phyloP scores from a whole-genome alignment of 35 echinoderm and acorn worm species.

The Anneissia japonica region DNA sequence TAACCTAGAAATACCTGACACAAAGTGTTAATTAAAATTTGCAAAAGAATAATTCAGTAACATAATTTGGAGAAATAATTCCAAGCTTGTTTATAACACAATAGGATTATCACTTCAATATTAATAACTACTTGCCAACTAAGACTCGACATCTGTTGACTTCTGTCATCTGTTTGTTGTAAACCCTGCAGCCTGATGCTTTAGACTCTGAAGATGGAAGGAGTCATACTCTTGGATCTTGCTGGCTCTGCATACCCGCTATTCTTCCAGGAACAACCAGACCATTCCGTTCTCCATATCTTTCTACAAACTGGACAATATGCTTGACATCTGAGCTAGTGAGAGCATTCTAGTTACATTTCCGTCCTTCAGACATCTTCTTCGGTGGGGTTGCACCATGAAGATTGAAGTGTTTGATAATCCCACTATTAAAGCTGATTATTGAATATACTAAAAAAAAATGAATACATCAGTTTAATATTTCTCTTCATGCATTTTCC shows the following conservation, averaged over 20 bases:
- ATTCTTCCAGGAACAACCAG: slow-evolving; percentile 20
- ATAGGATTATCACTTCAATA: too few relatives aligned
- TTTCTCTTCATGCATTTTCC: too few relatives aligned
- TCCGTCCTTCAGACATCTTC: neutral
- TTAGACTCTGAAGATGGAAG: slow-evolving; percentile 12
- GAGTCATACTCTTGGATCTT: slow-evolving; percentile 21
- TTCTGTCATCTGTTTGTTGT: neutral
- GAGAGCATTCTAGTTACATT: neutral
- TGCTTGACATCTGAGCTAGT: neutral
- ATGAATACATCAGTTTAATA: neutral
- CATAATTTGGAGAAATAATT: too few relatives aligned
- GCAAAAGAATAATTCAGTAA: too few relatives aligned
- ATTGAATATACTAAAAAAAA: slow-evolving; percentile 33
- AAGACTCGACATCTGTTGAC: neutral
- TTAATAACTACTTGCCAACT: slow-evolving; percentile 1
- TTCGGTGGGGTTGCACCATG: neutral
- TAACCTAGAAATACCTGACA: too few relatives aligned
- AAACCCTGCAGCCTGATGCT: neutral
- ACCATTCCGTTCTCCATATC: slow-evolving; percentile 16
- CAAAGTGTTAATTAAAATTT: too few relatives aligned
- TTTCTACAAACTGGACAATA: slow-evolving; percentile 4
- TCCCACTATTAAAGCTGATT: neutral
- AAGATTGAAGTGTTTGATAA: slow-evolving; percentile 13
- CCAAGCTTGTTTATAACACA: too few relatives aligned
- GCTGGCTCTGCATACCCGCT: neutral